These are phyloP conservation scores for Aythya baeri DNA, from an alignment of 2,113 vertebrate species.

Conservation along the genomic window DNA sequence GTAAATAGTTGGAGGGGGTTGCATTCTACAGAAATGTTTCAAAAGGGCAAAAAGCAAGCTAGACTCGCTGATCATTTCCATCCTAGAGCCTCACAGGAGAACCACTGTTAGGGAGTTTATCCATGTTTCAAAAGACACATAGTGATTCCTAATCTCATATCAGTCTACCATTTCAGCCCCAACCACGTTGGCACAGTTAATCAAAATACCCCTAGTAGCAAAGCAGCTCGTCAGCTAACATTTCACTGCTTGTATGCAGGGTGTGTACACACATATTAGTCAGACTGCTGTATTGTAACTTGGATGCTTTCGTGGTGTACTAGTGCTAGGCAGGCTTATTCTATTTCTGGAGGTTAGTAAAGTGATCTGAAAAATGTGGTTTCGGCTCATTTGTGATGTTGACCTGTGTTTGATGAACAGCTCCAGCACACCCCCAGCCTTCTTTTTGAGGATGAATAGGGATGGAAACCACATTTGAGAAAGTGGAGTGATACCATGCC, in stretches of 20 bases:
- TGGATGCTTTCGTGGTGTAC: accelerated
- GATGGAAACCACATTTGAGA: neutral
- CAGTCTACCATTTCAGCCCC: neutral
- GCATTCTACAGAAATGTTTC: neutral
- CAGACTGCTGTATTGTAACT: neutral
- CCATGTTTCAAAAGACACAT: neutral
- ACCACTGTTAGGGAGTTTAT: neutral
- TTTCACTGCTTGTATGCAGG: neutral
- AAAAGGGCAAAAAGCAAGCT: neutral
- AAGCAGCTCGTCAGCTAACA: slow-evolving; percentile 12
- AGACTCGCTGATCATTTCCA: neutral
- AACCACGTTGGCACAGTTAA: neutral
- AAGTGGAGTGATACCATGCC: neutral
- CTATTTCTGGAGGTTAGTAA: neutral
- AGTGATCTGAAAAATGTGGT: accelerated
- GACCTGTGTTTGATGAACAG: neutral
- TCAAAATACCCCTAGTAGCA: neutral
- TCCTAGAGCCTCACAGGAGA: neutral
- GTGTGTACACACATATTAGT: neutral
- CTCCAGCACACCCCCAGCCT: neutral
- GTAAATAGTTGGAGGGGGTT: neutral
- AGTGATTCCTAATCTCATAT: neutral
- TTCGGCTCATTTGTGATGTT: neutral
- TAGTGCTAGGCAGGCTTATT: accelerated
- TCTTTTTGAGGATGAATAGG: neutral